A percentile compares a stretch with the other conserved stretches of the same genome.
Conservation (phyloP, 2,113 vertebrate species). For the Cacatua alba region DNA sequence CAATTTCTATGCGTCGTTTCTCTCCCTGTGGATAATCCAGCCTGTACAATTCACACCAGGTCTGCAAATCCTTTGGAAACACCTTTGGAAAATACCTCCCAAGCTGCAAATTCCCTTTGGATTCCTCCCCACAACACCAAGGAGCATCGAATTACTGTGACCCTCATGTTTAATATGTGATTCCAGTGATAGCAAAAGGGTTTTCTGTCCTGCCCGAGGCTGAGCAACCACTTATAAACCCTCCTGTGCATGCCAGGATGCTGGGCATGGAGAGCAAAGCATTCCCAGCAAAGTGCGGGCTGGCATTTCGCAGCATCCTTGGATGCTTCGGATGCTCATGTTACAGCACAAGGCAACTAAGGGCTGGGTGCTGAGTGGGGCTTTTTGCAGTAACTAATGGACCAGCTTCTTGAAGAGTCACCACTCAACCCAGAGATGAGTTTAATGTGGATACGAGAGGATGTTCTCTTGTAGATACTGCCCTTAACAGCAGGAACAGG, state of each 20-base stretch:
- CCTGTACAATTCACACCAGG: rapidly evolving
- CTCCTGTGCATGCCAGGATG: background rate
- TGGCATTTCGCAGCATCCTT: background rate
- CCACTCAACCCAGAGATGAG: too few relatives aligned
- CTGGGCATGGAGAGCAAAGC: background rate
- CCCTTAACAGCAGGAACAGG: background rate
- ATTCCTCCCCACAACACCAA: rapidly evolving
- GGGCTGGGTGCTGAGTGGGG: too few relatives aligned
- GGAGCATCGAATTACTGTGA: rapidly evolving
- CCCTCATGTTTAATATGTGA: rapidly evolving
- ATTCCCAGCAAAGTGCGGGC: rapidly evolving
- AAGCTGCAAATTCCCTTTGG: background rate
- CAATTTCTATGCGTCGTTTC: background rate
- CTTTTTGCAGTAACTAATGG: background rate
- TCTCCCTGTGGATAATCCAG: background rate
- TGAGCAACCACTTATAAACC: background rate
- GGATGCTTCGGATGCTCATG: background rate
- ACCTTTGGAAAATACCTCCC: background rate
- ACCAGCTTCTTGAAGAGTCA: background rate
- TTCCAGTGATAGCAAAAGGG: background rate
- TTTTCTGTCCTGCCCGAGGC: background rate
- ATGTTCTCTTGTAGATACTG: rapidly evolving
- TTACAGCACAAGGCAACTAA: background rate
- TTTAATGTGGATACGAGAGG: too few relatives aligned
- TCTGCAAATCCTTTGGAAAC: background rate